Evolutionary conservation across 2,888 invertebrate genomes (phyloP).

Genomic region (Stenotaenia linearis): DNA sequence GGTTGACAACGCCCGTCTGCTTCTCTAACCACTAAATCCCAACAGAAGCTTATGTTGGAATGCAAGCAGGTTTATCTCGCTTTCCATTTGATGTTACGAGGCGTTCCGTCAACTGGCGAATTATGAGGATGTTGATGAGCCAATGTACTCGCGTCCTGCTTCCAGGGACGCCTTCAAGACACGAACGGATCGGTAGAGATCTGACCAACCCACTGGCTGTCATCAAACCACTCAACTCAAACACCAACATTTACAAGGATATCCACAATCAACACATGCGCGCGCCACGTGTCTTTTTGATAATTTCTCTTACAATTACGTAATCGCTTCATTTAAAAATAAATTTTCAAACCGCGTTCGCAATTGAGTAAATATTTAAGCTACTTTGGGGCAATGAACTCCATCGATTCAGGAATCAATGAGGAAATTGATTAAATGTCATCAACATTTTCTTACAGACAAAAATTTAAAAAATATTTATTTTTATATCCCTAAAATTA

Average conservation of each 20-base stretch:
- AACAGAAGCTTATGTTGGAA: background rate
- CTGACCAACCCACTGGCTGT: too few species aligned
- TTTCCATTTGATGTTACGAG: background rate
- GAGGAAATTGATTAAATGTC: background rate
- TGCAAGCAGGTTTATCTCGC: background rate
- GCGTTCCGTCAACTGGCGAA: background rate
- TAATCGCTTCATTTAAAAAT: background rate
- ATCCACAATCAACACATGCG: background rate
- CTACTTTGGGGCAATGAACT: background rate
- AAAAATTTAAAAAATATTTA: background rate
- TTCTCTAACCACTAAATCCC: background rate
- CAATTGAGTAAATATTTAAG: background rate
- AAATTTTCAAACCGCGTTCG: background rate
- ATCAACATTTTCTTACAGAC: background rate
- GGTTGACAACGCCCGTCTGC: background rate
- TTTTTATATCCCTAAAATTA: background rate
- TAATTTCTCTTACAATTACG: background rate
- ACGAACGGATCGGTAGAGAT: background rate
- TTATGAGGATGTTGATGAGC: background rate
- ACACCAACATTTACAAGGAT: background rate
- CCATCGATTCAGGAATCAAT: background rate
- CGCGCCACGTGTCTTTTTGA: background rate
- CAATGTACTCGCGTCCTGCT: conserved; percentile 12
- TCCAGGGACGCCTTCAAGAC: conserved; percentile 6
- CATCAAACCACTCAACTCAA: background rate